phyloP scores from a whole-genome alignment of 2,888 invertebrate genomes.

The Hirtodrosophila confusa region DNA sequence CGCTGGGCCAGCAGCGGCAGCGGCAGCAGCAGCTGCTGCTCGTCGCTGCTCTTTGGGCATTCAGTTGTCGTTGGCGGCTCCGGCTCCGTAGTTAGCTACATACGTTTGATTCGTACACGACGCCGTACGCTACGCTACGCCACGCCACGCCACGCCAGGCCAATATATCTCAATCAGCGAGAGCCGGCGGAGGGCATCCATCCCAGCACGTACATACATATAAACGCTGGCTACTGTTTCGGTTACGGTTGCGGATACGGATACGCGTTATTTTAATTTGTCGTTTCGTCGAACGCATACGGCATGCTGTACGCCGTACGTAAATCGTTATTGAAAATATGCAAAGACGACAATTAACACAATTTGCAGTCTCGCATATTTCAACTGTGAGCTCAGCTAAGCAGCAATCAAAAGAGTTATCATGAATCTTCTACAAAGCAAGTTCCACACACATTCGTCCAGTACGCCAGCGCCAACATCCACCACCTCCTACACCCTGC shows the following conservation, averaged over 20 bases:
- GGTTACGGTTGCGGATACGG: constrained; percentile 11
- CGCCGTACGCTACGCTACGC: constrained; percentile 21
- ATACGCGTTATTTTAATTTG: constrained; percentile 31
- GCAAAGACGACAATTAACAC: constrained; percentile 39
- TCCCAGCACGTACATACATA: constrained; percentile 45
- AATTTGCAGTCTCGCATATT: constrained; percentile 32
- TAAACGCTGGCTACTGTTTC: constrained; percentile 20
- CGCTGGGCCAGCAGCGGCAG: constrained; percentile 28
- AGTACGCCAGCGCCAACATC: not conserved
- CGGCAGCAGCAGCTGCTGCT: constrained; percentile 39
- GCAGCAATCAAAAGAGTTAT: constrained; percentile 21
- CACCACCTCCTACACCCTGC: not conserved
- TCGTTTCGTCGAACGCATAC: constrained; percentile 60
- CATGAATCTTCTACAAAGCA: constrained; percentile 76
- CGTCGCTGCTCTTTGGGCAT: constrained; percentile 47
- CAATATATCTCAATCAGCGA: constrained; percentile 74
- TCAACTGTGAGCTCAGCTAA: constrained; percentile 34
- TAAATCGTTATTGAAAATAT: constrained; percentile 39
- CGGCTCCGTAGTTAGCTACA: constrained; percentile 56
- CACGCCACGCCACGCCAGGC: not conserved
- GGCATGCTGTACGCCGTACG: constrained; percentile 54
- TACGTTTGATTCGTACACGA: constrained; percentile 39
- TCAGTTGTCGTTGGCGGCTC: constrained; percentile 61
- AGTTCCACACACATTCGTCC: constrained; percentile 43
- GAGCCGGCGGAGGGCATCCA: constrained; percentile 54